These are phyloP conservation scores for Fulmarus glacialis DNA, from an alignment of 2,113 vertebrate species.

Conservation along the genomic window DNA sequence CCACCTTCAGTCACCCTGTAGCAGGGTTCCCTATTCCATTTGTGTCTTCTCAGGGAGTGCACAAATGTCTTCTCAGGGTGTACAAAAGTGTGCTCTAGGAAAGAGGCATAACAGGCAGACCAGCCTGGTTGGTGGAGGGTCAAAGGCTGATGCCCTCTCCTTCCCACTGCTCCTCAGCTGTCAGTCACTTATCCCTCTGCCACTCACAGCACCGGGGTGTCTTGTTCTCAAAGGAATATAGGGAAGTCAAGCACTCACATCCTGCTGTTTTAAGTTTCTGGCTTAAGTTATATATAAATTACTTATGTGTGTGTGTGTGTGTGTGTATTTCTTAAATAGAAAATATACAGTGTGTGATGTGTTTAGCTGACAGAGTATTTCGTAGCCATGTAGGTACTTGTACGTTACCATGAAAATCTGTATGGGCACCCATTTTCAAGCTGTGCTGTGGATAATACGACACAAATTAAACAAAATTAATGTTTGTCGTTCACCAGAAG, in stretches of 20 bases:
- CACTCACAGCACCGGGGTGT: rapidly evolving
- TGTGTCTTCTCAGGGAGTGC: background rate
- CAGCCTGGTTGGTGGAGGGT: background rate
- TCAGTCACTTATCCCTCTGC: background rate
- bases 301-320: background rate
- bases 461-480: background rate
- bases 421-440: background rate
- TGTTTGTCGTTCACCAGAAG: background rate
- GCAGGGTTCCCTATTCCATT: background rate
- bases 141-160: background rate
- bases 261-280: background rate
- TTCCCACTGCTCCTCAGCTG: background rate
- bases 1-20: too few relatives aligned
- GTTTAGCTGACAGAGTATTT: background rate
- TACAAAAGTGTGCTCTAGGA: background rate
- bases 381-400: background rate
- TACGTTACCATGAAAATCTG: background rate
- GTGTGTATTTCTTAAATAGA: background rate
- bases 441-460: background rate
- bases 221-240: background rate
- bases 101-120: background rate
- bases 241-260: background rate
- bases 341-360: background rate
- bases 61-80: background rate
- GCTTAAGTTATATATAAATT: background rate